Evolutionary conservation across 1,140 invertebrate genomes (phyloP), one percentile per base, ranked within the genome.

Genomic region (Philotrypesis tridentata): DNA sequence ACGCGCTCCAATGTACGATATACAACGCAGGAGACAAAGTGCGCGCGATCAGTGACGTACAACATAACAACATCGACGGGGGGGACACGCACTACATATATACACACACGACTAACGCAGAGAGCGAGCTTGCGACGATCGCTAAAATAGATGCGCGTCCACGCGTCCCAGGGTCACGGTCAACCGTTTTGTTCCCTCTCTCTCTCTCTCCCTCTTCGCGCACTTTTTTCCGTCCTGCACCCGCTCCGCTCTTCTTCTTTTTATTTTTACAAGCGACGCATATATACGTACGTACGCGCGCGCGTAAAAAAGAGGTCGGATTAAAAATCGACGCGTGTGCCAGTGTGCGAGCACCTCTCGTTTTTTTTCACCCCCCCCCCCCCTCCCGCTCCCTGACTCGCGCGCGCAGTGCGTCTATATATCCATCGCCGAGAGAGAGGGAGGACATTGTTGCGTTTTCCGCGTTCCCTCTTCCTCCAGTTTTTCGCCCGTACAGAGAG

Each of bases 101-200:
- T 27, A 29, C 25, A 65, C 11, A 65, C n/a, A 23, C 12, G 61
- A n/a, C n/a, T 23, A 8, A 27, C 23, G 25, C 21, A 17, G n/a
- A 31, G 68, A 37, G 37, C 21, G 33, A 40, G 37, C 67, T n/a
- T 17, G 31, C 70, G 70, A 14, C 73, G 73, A 75, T 63, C 21
- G 73, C n/a, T 75, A 33, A 63, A 75, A 63, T 63, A 61, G 73
- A 74, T 55, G 48, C 48, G 48, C 48, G 48, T 55, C 48, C 48
- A 55, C 23, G 31, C 48, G 55, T 63, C n/a, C 55, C 73, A 75
- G 73, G 73, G 73, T 63, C 73, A 75, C 73, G 60, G 73, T 75
- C 73, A 48, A 63, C 14, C 73, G 48, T 75, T 17, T n/a, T n/a
- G n/a, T n/a, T n/a, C n/a, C n/a, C 60, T 61, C 60, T 61, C 60